These are phyloP conservation scores for Thymelicus sylvestris DNA, from an alignment of 2,888 invertebrate genomes.

Conservation along the genomic window DNA sequence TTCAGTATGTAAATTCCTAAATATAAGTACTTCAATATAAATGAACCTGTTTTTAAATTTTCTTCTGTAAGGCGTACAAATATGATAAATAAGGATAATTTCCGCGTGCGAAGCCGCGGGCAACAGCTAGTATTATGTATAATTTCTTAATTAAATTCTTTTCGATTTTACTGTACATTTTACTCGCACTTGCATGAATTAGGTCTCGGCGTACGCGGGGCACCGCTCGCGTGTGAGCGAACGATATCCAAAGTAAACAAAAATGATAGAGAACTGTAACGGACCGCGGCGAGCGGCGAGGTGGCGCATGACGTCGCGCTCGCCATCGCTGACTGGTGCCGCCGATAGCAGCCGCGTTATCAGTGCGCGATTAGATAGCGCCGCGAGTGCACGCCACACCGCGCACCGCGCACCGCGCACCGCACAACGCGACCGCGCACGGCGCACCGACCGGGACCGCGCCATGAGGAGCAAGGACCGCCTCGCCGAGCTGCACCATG, in stretches of 20 bases:
- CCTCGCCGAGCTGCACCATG: conserved; percentile 70
- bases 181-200: too few species aligned
- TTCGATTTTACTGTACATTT: neutral
- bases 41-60: too few species aligned
- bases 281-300: neutral
- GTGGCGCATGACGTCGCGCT: conserved; percentile 47
- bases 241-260: conserved; percentile 10
- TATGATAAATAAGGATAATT: too few species aligned
- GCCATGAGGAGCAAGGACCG: conserved; percentile 75
- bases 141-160: neutral
- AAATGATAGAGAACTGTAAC: conserved; percentile 6
- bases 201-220: neutral
- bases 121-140: too few species aligned
- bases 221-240: neutral
- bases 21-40: too few species aligned
- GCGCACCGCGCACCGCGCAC: conserved; percentile 46
- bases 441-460: conserved; percentile 53
- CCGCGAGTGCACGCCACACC: conserved; percentile 62
- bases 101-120: too few species aligned
- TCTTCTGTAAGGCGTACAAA: too few species aligned
- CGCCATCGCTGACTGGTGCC: conserved; percentile 24
- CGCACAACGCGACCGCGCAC: conserved; percentile 86
- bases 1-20: too few species aligned
- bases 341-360: conserved; percentile 46
- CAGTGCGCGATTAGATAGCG: conserved; percentile 74